Percentiles rank a stretch among this genome's conserved stretches.
Evolutionary conservation across 2,113 vertebrate genomes (phyloP).

Genomic region (Hippocampus comes): DNA sequence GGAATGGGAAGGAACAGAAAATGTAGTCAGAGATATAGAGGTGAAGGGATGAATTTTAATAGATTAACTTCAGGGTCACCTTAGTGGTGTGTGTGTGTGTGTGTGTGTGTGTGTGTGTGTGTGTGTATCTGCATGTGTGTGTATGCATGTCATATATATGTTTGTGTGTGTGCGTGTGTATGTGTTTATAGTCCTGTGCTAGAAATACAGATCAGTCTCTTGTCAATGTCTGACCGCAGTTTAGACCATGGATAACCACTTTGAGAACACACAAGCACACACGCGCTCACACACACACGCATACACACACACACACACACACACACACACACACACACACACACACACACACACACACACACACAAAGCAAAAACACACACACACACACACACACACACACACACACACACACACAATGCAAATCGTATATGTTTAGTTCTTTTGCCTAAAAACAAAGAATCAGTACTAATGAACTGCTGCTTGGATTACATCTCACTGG

Average conservation of each 20-base stretch:
- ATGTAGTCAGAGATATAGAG: slow-evolving; percentile 13
- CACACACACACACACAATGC: not conserved
- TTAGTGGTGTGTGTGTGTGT: slow-evolving; percentile 17
- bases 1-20: slow-evolving; percentile 1
- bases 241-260: too few relatives aligned
- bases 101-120: slow-evolving; percentile 6
- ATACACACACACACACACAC: not conserved
- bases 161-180: not conserved
- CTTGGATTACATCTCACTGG: not conserved
- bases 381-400: not conserved
- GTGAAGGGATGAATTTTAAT: slow-evolving; percentile 32
- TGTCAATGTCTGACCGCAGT: too few relatives aligned
- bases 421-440: slow-evolving; percentile 6
- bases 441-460: slow-evolving; percentile 42
- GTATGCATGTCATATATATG: too few relatives aligned
- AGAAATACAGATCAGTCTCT: too few relatives aligned
- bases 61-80: slow-evolving; percentile 42
- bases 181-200: not conserved
- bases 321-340: slow-evolving; percentile 1
- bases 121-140: not conserved
- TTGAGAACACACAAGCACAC: too few relatives aligned
- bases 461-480: slow-evolving; percentile 34
- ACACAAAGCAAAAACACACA: not conserved
- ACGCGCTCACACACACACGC: not conserved
- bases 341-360: not conserved